Evolutionary conservation across 2,113 vertebrate species (phyloP).

Genomic region (Cyrtonyx montezumae): DNA sequence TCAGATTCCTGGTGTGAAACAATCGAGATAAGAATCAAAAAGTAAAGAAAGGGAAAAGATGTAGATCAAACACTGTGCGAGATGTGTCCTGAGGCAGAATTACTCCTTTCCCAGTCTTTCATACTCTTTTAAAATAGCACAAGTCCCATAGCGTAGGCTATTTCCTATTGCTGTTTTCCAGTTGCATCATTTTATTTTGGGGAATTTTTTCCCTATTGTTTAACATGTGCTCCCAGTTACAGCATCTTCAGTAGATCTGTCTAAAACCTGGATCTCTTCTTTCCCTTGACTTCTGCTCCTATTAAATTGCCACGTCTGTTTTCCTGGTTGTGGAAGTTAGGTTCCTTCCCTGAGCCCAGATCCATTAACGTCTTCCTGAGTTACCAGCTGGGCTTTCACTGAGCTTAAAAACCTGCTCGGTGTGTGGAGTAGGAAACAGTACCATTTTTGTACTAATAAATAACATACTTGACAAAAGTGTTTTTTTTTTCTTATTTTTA

Average conservation of each 20-base stretch:
- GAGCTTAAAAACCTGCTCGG: background rate
- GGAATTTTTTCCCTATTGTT: background rate
- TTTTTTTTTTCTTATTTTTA: background rate
- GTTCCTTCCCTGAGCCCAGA: background rate
- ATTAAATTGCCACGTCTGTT: background rate
- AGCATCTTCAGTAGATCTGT: background rate
- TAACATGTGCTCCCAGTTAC: background rate
- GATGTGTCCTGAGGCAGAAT: constrained; percentile 18
- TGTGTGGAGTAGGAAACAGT: background rate
- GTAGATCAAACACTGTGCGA: background rate
- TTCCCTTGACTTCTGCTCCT: background rate
- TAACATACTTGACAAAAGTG: background rate
- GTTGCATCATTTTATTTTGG: background rate
- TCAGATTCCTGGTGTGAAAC: constrained; percentile 28
- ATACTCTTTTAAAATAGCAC: constrained; percentile 18
- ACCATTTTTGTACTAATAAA: background rate
- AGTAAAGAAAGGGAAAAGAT: constrained; percentile 28
- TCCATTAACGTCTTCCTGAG: background rate
- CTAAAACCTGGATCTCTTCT: background rate
- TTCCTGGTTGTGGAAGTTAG: background rate
- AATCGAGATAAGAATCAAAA: constrained; percentile 44
- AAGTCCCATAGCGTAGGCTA: background rate
- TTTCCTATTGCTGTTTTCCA: background rate
- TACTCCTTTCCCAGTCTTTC: background rate
- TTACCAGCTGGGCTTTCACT: background rate